phyloP scores from a whole-genome alignment of 2,113 vertebrate genomes.

The Scortum barcoo region DNA sequence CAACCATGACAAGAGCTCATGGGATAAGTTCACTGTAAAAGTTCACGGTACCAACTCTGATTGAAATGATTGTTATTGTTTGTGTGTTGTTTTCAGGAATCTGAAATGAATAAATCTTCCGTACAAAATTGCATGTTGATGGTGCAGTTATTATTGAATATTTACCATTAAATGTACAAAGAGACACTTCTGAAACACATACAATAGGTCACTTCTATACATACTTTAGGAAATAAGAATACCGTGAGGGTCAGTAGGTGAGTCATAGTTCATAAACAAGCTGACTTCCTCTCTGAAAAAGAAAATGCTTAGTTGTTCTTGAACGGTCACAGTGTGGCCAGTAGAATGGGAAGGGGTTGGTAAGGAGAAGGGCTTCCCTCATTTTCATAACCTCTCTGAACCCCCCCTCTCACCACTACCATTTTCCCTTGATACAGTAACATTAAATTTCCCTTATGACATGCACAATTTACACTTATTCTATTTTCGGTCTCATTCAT shows the following conservation, averaged over 20 bases:
- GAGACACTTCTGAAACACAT: background rate
- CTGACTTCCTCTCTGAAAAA: conserved; percentile 51
- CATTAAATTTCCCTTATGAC: conserved; percentile 50
- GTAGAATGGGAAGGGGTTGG: background rate
- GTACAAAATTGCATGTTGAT: background rate
- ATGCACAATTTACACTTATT: background rate
- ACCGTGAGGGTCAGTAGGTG: background rate
- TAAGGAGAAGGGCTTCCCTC: conserved; percentile 71
- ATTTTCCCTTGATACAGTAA: conserved; percentile 16
- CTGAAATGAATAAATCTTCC: background rate
- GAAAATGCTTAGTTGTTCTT: conserved; percentile 27
- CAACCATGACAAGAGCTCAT: background rate
- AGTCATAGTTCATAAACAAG: conserved; percentile 1
- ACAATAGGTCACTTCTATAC: background rate
- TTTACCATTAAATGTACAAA: background rate
- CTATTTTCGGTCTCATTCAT: conserved; percentile 32
- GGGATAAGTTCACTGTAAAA: background rate
- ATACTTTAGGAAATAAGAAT: background rate
- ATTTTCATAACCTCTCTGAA: conserved; percentile 47
- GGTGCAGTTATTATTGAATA: background rate
- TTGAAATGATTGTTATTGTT: background rate
- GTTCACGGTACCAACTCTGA: background rate
- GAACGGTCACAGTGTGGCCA: background rate
- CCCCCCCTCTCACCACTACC: too few species aligned
- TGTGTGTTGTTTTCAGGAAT: background rate